Evolutionary conservation across 1,140 invertebrate genomes (phyloP), one percentile per base, ranked within the genome.

Genomic region (Rhynchophorus ferrugineus): DNA sequence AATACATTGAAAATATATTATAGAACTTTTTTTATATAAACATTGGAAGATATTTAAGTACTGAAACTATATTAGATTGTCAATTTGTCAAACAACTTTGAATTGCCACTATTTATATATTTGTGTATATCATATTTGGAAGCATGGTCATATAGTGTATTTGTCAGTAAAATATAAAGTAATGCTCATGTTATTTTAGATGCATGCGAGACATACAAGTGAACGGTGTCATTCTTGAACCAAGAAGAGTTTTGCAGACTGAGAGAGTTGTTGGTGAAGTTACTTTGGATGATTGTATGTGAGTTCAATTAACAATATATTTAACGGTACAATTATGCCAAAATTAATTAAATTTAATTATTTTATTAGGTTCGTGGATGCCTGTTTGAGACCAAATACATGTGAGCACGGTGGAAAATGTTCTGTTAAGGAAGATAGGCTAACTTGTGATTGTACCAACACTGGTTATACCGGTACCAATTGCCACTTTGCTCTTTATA

Each of bases 371-470:
- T 86, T 95, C 56, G 83, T 93, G 0, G 87, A 95, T 73, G 88
- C 91, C 0, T 96, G 92, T 63, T 82, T 82, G 36, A 72, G 87
- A 47, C 89, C 89, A 0, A 89, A 91, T 58, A 90, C 89, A 34
- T 96, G 91, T 64, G 87, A 95, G 66, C 91, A 96, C 65, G 87
- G 83, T 2, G 91, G 90, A 0, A 83, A 85, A 60, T 96, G 91
- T 69, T 85, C 87, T 8, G 87, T 94, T 0, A 83, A 89, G 62
- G 87, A 93, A 68, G 89, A 92, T 57, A 75, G 82, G 44, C 81
- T 93, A 11, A 85, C 82, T 2, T 96, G 92, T 66, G 87, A 95
- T 59, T 96, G 92, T 69, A 83, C 81, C 11, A 84, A 83, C 42
- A 92, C 89, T 3, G 89, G 85, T 1, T 87, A 87, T 50, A 89